Conservation (phyloP, 2,113 vertebrate species). For the Nansenia antarctica region DNA sequence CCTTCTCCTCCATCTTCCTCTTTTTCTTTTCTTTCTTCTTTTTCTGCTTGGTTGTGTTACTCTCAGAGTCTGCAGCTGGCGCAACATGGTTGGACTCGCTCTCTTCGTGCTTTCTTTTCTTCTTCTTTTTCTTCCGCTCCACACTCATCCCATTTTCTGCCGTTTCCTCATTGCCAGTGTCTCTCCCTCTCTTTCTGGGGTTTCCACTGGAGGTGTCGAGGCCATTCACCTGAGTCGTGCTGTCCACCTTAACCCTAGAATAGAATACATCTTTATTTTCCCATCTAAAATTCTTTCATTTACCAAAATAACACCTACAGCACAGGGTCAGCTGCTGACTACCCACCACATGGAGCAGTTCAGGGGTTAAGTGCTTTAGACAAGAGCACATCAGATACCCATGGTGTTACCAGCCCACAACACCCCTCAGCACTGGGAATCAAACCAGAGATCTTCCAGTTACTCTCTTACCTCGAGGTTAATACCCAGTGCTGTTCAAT, state of each 20-base stretch:
- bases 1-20: conserved; percentile 39
- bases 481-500: no score
- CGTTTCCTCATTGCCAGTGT: conserved; percentile 10
- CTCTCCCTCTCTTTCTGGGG: conserved; percentile 54
- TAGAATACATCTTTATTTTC: no score
- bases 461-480: no score
- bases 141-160: conserved; percentile 4
- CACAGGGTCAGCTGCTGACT: no score
- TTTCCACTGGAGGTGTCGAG: background rate
- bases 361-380: no score
- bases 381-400: no score
- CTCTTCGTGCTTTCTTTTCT: conserved; percentile 38
- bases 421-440: no score
- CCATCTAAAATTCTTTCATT: background rate
- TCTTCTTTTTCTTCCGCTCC: conserved; percentile 44
- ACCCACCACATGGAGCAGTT: no score
- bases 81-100: background rate
- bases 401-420: no score
- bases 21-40: conserved; percentile 47
- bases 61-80: background rate
- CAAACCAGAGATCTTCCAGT: no score
- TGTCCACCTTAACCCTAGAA: conserved; percentile 73
- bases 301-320: no score
- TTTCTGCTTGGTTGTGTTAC: background rate
- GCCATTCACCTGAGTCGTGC: conserved; percentile 30